Percentiles rank a stretch among this genome's conserved stretches.
phyloP scores from a whole-genome alignment of 2,113 vertebrate species.

The sheep (Ovis aries) region DNA sequence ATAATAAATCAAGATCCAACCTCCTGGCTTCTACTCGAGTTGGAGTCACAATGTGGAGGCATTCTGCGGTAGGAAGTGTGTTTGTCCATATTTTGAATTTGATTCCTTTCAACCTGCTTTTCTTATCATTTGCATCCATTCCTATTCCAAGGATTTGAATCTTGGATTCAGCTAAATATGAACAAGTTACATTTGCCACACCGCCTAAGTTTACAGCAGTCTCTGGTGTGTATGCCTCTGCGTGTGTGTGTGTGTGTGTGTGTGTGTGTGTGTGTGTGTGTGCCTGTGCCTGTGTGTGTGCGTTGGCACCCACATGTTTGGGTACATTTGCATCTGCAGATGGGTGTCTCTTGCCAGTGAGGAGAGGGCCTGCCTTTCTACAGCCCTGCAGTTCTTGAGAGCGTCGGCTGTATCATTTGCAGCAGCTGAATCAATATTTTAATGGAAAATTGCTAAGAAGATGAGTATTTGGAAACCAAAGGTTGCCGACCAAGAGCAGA shows the following conservation, averaged over 20 bases:
- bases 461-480: constrained; percentile 49
- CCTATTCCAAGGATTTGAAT: background rate
- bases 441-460: constrained; percentile 63
- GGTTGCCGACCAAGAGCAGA: background rate
- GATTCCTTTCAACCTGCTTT: background rate
- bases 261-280: no score
- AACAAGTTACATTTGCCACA: background rate
- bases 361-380: background rate
- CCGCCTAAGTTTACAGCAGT: background rate
- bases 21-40: background rate
- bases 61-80: background rate
- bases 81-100: background rate
- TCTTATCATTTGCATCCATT: background rate
- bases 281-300: no score
- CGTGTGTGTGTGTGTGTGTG: no score
- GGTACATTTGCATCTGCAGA: background rate
- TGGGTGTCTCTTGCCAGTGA: background rate
- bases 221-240: fast-evolving
- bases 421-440: constrained; percentile 51
- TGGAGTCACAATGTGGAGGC: background rate
- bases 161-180: background rate
- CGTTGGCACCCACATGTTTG: background rate
- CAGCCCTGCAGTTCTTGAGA: background rate
- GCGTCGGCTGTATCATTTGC: background rate
- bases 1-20: background rate